Conservation (phyloP, 92 coral and sea anemone genomes). For the Montipora capitata region DNA sequence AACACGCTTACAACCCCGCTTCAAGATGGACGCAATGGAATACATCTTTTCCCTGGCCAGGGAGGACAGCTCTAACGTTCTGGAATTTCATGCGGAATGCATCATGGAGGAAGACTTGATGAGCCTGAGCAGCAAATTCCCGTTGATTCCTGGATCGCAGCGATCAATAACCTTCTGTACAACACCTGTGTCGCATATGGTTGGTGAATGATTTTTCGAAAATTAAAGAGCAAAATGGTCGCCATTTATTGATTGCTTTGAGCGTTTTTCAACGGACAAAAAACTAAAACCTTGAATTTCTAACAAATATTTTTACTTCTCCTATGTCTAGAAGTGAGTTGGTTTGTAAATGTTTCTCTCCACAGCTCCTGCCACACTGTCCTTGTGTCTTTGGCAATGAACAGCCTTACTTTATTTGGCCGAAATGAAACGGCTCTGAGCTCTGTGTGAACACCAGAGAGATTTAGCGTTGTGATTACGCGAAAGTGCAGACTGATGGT, state of each 20-base stretch:
- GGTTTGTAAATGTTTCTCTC: no score
- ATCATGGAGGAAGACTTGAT: constrained; percentile 82
- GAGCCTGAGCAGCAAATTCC: constrained; percentile 94
- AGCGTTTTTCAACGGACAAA: not conserved
- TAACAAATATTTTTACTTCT: no score
- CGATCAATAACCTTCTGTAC: constrained; percentile 90
- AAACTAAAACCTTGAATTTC: no score
- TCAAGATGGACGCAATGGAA: constrained; percentile 81
- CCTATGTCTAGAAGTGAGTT: no score
- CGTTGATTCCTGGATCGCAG: constrained; percentile 93
- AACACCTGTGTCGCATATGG: constrained; percentile 89
- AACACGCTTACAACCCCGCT: not conserved
- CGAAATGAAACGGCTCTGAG: no score
- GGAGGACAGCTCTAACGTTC: constrained; percentile 38
- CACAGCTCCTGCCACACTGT: no score
- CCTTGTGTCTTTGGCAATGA: no score
- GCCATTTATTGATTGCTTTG: not conserved
- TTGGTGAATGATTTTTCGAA: constrained; percentile 1
- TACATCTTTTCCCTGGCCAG: constrained; percentile 54
- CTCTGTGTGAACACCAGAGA: not conserved
- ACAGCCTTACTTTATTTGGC: no score
- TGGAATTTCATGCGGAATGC: constrained; percentile 91
- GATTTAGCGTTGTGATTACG: no score
- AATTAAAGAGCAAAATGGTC: not conserved
- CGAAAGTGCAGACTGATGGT: no score